phyloP scores from a whole-genome alignment of 2,113 vertebrate genomes.

The Callospermophilus lateralis region DNA sequence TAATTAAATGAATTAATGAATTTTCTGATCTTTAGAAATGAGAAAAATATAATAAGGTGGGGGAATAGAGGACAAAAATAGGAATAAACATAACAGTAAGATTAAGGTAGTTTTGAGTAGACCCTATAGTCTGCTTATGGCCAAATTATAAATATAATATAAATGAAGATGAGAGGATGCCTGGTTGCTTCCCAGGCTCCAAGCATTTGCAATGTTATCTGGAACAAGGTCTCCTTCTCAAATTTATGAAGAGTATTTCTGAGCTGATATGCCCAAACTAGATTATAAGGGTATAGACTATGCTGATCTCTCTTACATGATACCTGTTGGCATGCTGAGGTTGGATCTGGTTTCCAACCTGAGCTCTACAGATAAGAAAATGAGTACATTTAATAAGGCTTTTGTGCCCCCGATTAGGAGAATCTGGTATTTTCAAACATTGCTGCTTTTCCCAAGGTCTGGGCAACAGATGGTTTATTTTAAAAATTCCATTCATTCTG shows the following conservation, averaged over 20 bases:
- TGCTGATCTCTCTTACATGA: not conserved
- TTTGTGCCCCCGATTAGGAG: conserved; percentile 63
- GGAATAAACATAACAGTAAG: conserved; percentile 14
- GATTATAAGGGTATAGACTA: not conserved
- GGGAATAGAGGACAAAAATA: not conserved
- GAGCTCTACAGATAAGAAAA: conserved; percentile 65
- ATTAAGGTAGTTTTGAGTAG: conserved; percentile 20
- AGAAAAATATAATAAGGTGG: not conserved
- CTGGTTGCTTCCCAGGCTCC: not conserved
- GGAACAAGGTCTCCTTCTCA: not conserved
- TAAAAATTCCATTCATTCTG: conserved; percentile 60
- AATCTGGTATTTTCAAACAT: conserved; percentile 70
- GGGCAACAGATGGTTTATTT: conserved; percentile 70
- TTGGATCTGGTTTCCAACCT: conserved; percentile 41
- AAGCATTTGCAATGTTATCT: not conserved
- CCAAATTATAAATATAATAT: conserved; percentile 41
- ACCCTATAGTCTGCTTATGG: not conserved
- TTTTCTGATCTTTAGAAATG: not conserved
- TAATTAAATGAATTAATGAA: conserved; percentile 1
- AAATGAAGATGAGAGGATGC: not conserved
- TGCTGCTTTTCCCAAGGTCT: conserved; percentile 56
- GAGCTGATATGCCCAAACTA: not conserved
- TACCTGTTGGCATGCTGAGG: not conserved
- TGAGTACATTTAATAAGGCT: conserved; percentile 57
- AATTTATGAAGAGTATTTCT: conserved; percentile 14